Evolutionary conservation across 2,113 vertebrate species (phyloP).

Genomic region (Chionis minor): DNA sequence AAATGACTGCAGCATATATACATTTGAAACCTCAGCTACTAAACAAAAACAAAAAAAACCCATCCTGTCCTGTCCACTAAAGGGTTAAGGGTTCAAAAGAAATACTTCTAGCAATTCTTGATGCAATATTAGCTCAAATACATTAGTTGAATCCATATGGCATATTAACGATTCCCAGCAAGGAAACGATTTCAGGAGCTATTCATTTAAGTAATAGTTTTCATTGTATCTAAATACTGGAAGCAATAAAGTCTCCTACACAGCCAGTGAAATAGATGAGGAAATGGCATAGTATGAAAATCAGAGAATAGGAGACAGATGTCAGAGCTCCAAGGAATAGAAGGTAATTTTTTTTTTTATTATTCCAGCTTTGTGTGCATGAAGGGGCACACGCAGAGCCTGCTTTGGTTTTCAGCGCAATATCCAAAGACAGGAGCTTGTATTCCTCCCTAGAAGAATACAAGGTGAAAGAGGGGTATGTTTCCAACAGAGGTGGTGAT

Average conservation of each 20-base stretch:
- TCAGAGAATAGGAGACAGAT: neutral
- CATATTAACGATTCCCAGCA: neutral
- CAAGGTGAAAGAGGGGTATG: neutral
- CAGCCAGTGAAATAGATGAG: neutral
- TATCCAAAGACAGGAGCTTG: neutral
- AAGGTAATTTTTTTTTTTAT: neutral
- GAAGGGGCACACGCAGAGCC: neutral
- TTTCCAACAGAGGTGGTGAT: neutral
- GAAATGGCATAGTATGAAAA: constrained; percentile 1
- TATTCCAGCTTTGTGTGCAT: neutral
- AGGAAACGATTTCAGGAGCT: constrained; percentile 35
- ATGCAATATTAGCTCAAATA: constrained; percentile 1
- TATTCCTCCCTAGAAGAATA: neutral
- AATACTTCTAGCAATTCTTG: neutral
- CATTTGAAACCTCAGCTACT: neutral
- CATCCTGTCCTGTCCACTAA: neutral
- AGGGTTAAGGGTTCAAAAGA: neutral
- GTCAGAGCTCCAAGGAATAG: neutral
- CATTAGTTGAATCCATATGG: neutral
- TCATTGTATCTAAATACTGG: constrained; percentile 10
- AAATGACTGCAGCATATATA: neutral
- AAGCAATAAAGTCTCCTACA: neutral
- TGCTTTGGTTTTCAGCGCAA: neutral
- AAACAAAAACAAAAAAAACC: neutral
- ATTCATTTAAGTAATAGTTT: constrained; percentile 39